Base-by-base conservation (phyloP, 1,140 invertebrate genomes). In the Mamestra configurata region DNA sequence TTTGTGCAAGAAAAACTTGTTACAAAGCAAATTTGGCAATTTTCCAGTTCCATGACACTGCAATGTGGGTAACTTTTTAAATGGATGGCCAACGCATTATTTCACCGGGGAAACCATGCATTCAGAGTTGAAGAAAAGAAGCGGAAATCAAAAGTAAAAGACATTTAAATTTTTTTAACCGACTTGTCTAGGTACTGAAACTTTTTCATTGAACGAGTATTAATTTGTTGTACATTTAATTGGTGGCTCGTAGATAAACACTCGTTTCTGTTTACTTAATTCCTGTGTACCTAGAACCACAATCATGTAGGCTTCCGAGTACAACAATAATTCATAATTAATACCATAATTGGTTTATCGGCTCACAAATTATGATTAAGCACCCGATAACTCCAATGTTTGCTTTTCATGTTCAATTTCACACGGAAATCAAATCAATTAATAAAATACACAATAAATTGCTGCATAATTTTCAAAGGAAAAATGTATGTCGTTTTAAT, bases 21-120 rank as follows among this genome's bases (percentile, higher is more conserved):
- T 71, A 71, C 68, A 71, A 71, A 53, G 68, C 68, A 51, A 71
- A 71, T 71, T 51, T 71, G 68, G 68, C 68, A 71, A 71, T 71
- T 71, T 71, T 71, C 68, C 68, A 71, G 68, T 71, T 71, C 22
- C 46, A 51, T 71, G 68, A 43, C 43, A 71, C 20, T 53, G 68
- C n/a, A 71, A 71, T 71, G 46, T 51, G 15, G 24, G 46, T 53
- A 70, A 70, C 64, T 68, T 49, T 71, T 71, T 71, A 53, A 71
- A 13, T 68, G 64, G 49, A 24, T 8, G 24, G 68, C 68, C 13
- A 35, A 49, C 68, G 68, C 24, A 51, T 71, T 51, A 71, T 71
- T 46, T 71, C 27, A 70, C 27, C 8, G 13, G 10, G 2, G 66
- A 49, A 53, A 51, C 46, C 24, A 22, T 71, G n/a, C 24, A 51